Conservation (phyloP, 2,113 vertebrate genomes). For the Cricetomys ansorgei region DNA sequence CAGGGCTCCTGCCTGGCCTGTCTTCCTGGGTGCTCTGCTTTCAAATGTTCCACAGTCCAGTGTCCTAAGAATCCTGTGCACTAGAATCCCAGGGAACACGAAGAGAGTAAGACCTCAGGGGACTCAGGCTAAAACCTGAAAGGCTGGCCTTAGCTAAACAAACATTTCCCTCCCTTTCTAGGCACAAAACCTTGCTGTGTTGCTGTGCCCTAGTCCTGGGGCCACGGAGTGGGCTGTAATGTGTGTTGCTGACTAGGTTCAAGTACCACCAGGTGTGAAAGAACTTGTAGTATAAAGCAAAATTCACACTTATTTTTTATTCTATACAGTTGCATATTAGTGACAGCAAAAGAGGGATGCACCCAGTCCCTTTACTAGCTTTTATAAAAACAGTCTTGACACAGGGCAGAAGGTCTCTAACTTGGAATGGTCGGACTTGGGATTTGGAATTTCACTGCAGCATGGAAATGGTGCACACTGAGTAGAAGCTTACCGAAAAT, state of each 20-base stretch:
- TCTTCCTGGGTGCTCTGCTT: not conserved
- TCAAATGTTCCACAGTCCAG: no score
- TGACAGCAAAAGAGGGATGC: not conserved
- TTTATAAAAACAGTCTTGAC: not conserved
- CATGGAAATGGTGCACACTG: no score
- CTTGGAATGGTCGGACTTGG: no score
- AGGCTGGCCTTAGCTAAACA: not conserved
- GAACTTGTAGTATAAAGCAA: not conserved
- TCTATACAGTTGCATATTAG: not conserved
- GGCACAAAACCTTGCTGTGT: not conserved
- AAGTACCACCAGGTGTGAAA: not conserved
- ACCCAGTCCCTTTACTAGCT: not conserved
- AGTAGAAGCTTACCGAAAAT: no score
- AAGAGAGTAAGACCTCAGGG: not conserved
- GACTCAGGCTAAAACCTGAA: not conserved
- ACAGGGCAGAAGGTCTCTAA: not conserved
- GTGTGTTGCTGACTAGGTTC: no score
- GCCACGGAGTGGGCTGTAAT: not conserved
- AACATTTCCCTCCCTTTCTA: not conserved
- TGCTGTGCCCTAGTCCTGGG: not conserved
- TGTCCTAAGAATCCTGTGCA: not conserved
- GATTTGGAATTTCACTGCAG: no score
- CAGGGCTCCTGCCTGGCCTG: not conserved
- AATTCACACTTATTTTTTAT: not conserved
- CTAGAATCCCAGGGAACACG: fast-evolving